Evolutionary conservation across 2,113 vertebrate species (phyloP), one percentile per base, ranked within the genome.

Genomic region (Centropus bengalensis): DNA sequence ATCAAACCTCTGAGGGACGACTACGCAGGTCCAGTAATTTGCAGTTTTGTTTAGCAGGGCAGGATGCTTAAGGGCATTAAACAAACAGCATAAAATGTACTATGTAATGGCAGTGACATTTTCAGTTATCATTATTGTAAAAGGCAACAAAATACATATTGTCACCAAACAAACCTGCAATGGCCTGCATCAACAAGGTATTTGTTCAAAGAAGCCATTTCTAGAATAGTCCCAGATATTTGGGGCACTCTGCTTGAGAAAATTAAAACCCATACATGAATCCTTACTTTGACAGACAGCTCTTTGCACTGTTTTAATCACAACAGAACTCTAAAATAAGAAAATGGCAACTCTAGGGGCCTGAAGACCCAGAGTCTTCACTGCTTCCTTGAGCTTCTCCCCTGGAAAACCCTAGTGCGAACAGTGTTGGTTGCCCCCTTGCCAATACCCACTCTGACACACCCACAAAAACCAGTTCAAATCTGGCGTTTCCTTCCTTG

Each of bases 61-160:
- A 94, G 77, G 68, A 86, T 95, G 96, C 96, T 97, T 91, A 93
- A 96, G 95, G 97, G 95, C 96, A 94, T 94, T 92, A 85, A 94
- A 96, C 56, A 97, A 94, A 86, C 78, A 96, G 80, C 42, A 88
- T 54, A 93, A 89, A 95, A 86, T 77, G 75, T 91, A 59, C 94
- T 91, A 9, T 28, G 54, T 94, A 97, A 98, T 81, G 78, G 86
- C 90, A 88, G 58, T 97, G 97, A 97, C 95, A 98, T 98, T 98
- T 98, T 95, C 96, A 97, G 86, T 56, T 93, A 76, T 82, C 88
- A 63, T 97, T 97, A 98, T 13, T 95, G 87, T 71, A 96, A 98
- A 97, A 97, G 95, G 69, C 91, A 97, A 96, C 70, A 92, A 97
- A 96, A 97, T 91, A 88, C 80, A 60, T 83, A 91, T 92, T 92